These are phyloP conservation scores for Leptosomus discolor DNA, from an alignment of 2,113 vertebrate species.

Conservation along the genomic window DNA sequence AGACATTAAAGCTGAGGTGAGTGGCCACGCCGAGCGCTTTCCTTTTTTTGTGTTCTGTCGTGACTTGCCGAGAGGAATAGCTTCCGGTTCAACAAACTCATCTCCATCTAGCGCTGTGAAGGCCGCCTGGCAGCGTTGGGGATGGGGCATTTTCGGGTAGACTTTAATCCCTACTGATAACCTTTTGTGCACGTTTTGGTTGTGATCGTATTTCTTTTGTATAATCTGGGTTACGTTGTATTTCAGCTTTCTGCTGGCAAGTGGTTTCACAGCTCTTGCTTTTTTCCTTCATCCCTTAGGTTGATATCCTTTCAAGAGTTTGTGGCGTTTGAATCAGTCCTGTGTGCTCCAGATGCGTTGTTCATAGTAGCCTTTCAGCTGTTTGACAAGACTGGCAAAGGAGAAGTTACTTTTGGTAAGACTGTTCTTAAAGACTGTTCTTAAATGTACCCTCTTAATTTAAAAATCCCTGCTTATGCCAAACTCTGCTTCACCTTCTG, in stretches of 20 bases:
- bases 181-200: not conserved
- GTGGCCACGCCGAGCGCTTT: not conserved
- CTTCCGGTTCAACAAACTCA: not conserved
- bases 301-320: conserved; percentile 91
- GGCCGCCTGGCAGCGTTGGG: not conserved
- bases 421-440: conserved; percentile 10
- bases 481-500: not conserved
- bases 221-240: not conserved
- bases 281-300: conserved; percentile 67
- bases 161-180: not conserved
- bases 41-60: not conserved
- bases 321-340: conserved; percentile 86
- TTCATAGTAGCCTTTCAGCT: conserved; percentile 89
- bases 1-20: not conserved
- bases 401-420: conserved; percentile 87
- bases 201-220: not conserved
- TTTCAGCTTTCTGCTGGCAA: not conserved
- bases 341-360: conserved; percentile 85
- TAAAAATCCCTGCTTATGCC: not conserved
- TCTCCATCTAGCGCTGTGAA: not conserved
- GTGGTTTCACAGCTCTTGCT: conserved; percentile 1
- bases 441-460: not conserved
- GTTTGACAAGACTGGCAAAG: conserved; percentile 87
- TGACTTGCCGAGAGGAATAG: not conserved
- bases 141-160: not conserved